Base-by-base conservation (phyloP, 2,888 invertebrate genomes). In the Lepidocyrtoides sp. region DNA sequence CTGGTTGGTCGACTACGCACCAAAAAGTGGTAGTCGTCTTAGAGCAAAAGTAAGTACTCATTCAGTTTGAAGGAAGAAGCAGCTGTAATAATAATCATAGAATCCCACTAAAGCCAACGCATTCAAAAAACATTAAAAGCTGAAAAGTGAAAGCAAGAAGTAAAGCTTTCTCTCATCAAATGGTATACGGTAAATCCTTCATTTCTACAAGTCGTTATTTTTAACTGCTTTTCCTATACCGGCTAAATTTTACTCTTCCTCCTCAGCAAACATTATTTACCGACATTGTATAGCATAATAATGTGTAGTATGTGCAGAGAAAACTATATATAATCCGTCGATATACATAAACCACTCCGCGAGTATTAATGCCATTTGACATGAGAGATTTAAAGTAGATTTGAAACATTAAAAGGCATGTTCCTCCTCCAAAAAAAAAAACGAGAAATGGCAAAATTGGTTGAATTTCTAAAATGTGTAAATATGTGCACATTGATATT, bases 301-400 rank as follows among this genome's bases (percentile, higher is more conserved):
- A n/a, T n/a, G n/a, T 1, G 23, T 20, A 20, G 20, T 23, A 57
- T 5, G 20, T 4, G 60, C 8, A 3, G 29, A 12, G 32, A 63
- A 0, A n/a, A 26, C 63, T 36, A 36, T 41, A 72, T 72, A 20
- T 14, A 72, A 26, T 36, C 44, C 75, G 4, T 14, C 14, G 44
- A 26, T 20, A 48, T 44, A 75, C 26, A 75, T 41, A 79, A 79
- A 63, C 82, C 82, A 41, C 41, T 82, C 44, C 20, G 57, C 79
- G 41, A 69, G 66, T 32, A 81, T 91, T 91, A 91, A 91, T 91
- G 86, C 36, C 75, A 48, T 81, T 86, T 86, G 91, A 86, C 91
- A 91, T 91, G 91, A 82, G 91, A 91, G 91, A 91, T 91, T 86
- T 23, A 82, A 82, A 86, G 86, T 48, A 86, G 91, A 91, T 91